Base-by-base conservation (phyloP, 2,113 vertebrate species). In the Scophthalmus maximus region DNA sequence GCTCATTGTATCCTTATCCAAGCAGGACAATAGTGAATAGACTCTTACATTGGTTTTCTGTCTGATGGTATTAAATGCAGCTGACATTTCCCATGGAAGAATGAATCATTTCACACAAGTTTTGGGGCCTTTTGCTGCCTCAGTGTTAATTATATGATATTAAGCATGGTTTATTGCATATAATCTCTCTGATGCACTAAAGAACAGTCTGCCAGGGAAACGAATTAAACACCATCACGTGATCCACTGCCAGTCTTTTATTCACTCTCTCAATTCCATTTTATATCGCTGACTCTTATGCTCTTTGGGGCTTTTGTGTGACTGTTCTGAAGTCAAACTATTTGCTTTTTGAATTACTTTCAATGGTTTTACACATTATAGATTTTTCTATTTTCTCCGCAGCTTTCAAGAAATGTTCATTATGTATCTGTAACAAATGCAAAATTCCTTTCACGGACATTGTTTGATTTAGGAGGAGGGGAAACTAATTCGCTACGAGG, bases 121-220 rank as follows among this genome's bases (percentile, higher is more conserved):
- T 81, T 66, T 60, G 57, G 29, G 65, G 42, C 38, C 47, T 71
- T 74, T 83, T 84, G 49, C 74, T 51, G 56, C 73, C 44, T 68
- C 80, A 50, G 82, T 85, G 86, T 91, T 92, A 92, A 91, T 92
- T 91, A 91, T 89, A 79, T 85, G 85, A 89, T 86, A 92, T 92
- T 91, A 92, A 86, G 68, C 89, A 91, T 90, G 90, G 84, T 67
- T 88, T 90, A 86, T 84, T 90, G 85, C 88, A 76, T 90, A 87
- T 93, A 92, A 93, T 93, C 92, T 92, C 87, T 88, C 82, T 76
- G 59, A 87, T 77, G 65, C 80, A 78, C 76, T 83, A 30, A 59
- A 79, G 77, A 70, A 53, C 55, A 78, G 87, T 30, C 72, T 90
- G 83, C 86, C 89, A 91, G 82, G 66, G 79, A 70, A 84, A 57